Base-by-base conservation (phyloP, 2,113 vertebrate species). In the Oophaga pumilio region DNA sequence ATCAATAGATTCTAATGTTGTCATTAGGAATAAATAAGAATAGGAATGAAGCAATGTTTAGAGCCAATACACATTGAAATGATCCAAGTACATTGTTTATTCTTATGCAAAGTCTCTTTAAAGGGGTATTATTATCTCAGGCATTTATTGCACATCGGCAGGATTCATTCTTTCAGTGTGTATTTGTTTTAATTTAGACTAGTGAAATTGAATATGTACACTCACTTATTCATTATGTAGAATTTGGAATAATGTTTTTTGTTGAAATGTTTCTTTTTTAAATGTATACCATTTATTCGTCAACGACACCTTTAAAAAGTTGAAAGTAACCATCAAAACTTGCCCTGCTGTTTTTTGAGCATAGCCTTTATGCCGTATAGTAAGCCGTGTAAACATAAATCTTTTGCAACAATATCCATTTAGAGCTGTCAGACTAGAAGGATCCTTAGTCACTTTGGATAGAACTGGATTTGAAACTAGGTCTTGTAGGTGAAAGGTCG, bases 401-500 rank as follows among this genome's bases (percentile, higher is more conserved):
- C 87, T 76, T 88, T 89, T 76, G 88, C 88, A 74, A 82, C 13
- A 56, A 85, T 79, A 86, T 91, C 89, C 71, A 86, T 82, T 84
- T 56, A 78, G 57, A 92, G 87, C 90, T 91, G 90, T 89, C 15
- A 9, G 89, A 88, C 87, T 89, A 20, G 89, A 89, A 83, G 89
- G 56, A 77, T 92, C 92, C 92, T 92, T 87, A 91, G 91, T 93
- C 90, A 87, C 91, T 93, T 91, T 90, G 92, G 90, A 91, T 92
- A 91, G 91, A 88, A 33, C 90, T 91, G 91, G 91, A 90, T 92
- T 93, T 92, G 88, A 91, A 91, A 91, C 89, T 89, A 90, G 90
- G 92, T 93, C 93, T 91, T 91, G 53, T 84, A 92, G 93, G 92
- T 94, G 93, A 93, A 92, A 89, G 91, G 90, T 90, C 91, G 87